Conservation (phyloP, 2,113 vertebrate genomes). For the Turdus rufiventris region DNA sequence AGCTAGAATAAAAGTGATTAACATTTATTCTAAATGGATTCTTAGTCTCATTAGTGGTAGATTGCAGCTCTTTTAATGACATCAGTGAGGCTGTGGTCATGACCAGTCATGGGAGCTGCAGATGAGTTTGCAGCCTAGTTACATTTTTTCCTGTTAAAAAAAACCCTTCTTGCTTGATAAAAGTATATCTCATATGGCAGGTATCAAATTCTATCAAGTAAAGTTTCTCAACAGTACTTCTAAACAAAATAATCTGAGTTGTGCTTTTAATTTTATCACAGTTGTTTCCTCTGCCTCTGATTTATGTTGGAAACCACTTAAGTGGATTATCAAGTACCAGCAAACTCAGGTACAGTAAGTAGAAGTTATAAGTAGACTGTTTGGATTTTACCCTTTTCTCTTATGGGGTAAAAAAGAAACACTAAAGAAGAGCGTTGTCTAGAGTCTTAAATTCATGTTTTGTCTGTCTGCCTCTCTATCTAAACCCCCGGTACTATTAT, state of each 20-base stretch:
- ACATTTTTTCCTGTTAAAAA: background rate
- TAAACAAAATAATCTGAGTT: conserved; percentile 14
- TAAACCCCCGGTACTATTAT: background rate
- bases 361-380: background rate
- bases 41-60: background rate
- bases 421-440: background rate
- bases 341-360: conserved; percentile 75
- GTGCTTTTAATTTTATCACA: conserved; percentile 60
- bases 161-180: background rate
- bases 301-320: conserved; percentile 80
- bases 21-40: background rate
- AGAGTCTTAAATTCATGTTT: background rate
- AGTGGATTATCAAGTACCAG: conserved; percentile 79
- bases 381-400: background rate
- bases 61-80: background rate
- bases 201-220: background rate
- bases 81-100: background rate
- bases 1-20: background rate
- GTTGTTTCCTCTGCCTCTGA: conserved; percentile 80
- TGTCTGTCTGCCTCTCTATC: background rate
- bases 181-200: background rate
- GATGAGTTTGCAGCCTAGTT: background rate
- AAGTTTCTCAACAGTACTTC: background rate
- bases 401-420: background rate
- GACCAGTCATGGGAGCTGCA: background rate